A percentile compares a stretch with the other conserved stretches of the same genome.
These are phyloP conservation scores for Orussus abietinus DNA, from an alignment of 1,140 invertebrate species.

Conservation along the genomic window DNA sequence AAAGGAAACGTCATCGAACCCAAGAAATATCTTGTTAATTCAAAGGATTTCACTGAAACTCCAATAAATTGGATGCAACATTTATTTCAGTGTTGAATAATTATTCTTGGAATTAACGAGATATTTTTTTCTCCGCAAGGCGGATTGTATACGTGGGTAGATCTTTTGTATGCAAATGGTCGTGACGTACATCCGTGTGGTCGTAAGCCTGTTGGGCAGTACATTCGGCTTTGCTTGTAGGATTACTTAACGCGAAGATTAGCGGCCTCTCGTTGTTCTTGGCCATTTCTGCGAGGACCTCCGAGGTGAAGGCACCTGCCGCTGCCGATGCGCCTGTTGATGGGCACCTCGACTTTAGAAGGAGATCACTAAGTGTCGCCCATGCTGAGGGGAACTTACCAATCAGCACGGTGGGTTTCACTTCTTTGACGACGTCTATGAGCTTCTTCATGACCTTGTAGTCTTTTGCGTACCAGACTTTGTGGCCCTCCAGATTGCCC, in stretches of 20 bases:
- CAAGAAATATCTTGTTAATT: too few species aligned
- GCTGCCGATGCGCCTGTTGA: conserved; percentile 80
- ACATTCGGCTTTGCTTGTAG: conserved; percentile 93
- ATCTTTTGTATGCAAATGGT: too few species aligned
- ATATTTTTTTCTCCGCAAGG: too few species aligned
- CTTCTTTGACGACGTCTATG: conserved; percentile 70
- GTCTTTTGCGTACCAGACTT: conserved; percentile 80
- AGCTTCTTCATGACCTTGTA: conserved; percentile 73
- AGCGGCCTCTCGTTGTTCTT: conserved; percentile 82
- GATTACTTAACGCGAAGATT: conserved; percentile 95
- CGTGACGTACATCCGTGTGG: conserved; percentile 74
- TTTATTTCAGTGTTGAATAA: too few species aligned
- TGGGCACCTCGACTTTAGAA: conserved; percentile 10
- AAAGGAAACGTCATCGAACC: too few species aligned
- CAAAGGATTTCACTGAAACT: too few species aligned
- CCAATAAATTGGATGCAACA: too few species aligned
- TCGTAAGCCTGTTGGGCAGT: conserved; percentile 90
- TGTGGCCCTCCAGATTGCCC: conserved; percentile 72
- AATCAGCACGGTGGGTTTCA: conserved; percentile 83
- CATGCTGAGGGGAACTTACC: conserved; percentile 55
- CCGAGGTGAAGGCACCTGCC: conserved; percentile 81
- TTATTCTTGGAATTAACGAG: too few species aligned
- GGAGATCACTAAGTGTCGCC: conserved; percentile 9
- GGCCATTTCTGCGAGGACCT: conserved; percentile 82
- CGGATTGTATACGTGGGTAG: too few species aligned